Conservation (phyloP, 2,888 invertebrate genomes). For the Megaustenia siamemsis region DNA sequence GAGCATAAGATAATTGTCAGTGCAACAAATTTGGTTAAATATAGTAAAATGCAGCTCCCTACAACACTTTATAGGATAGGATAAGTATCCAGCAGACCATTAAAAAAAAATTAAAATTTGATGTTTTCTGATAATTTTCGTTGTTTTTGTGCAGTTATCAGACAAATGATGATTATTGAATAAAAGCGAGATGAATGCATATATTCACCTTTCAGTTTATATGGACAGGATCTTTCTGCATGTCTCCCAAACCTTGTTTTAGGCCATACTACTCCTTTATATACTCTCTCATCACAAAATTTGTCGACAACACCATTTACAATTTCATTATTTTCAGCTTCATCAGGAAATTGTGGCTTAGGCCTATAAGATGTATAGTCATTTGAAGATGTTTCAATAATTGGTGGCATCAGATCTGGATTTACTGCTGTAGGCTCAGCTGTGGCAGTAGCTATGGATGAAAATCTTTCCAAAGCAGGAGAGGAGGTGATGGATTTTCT, state of each 20-base stretch:
- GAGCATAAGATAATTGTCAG: no score
- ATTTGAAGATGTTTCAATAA: background rate
- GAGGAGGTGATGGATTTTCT: background rate
- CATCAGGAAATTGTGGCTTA: background rate
- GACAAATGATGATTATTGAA: no score
- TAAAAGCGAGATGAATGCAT: background rate
- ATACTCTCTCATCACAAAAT: background rate
- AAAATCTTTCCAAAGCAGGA: background rate
- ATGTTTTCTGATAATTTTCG: no score
- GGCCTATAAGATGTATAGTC: background rate
- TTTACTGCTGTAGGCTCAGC: background rate
- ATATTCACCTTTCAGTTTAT: constrained; percentile 29
- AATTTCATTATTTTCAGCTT: background rate
- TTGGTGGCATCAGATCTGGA: background rate
- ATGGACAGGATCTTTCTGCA: background rate
- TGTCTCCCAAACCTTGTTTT: constrained; percentile 19
- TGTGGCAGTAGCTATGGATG: background rate
- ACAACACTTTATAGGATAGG: no score
- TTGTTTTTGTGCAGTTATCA: no score
- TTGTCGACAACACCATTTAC: constrained; percentile 37
- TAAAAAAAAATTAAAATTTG: no score
- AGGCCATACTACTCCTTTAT: constrained; percentile 29
- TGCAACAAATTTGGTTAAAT: no score
- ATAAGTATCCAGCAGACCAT: no score
- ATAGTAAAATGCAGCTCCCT: no score